These are phyloP conservation scores for Dendrocincla fuliginosa DNA, from an alignment of 2,797 vertebrate species.

Conservation along the genomic window DNA sequence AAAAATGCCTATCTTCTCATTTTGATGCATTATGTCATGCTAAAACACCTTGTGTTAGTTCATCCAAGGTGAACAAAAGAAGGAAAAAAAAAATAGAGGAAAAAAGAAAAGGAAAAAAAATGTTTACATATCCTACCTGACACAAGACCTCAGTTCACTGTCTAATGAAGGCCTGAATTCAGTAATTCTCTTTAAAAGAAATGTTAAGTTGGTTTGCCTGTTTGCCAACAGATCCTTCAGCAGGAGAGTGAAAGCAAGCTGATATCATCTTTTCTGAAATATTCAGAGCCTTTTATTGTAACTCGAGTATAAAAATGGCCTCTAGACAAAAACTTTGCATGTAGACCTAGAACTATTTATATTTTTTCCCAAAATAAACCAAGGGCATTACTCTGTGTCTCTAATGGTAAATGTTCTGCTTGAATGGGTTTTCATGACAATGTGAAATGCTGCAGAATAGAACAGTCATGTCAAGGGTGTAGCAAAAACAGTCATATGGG, in stretches of 20 bases:
- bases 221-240: background rate
- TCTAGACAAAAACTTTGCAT: background rate
- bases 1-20: background rate
- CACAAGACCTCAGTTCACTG: background rate
- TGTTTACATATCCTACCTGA: background rate
- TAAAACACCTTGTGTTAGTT: background rate
- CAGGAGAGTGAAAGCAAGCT: background rate
- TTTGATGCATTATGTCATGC: background rate
- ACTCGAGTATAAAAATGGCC: background rate
- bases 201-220: background rate
- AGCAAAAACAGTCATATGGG: background rate
- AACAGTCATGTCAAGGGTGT: background rate
- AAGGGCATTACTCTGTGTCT: slow-evolving; percentile 1
- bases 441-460: background rate
- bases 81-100: background rate
- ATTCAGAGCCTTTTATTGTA: background rate
- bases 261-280: background rate
- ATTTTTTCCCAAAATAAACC: background rate
- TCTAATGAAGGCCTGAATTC: background rate
- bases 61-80: background rate
- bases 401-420: slow-evolving; percentile 19
- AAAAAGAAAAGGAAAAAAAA: background rate
- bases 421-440: background rate
- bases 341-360: slow-evolving; percentile 4
- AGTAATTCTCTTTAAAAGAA: background rate